These are phyloP conservation scores for Neoarius graeffei DNA, from an alignment of 2,113 vertebrate genomes.

Conservation along the genomic window DNA sequence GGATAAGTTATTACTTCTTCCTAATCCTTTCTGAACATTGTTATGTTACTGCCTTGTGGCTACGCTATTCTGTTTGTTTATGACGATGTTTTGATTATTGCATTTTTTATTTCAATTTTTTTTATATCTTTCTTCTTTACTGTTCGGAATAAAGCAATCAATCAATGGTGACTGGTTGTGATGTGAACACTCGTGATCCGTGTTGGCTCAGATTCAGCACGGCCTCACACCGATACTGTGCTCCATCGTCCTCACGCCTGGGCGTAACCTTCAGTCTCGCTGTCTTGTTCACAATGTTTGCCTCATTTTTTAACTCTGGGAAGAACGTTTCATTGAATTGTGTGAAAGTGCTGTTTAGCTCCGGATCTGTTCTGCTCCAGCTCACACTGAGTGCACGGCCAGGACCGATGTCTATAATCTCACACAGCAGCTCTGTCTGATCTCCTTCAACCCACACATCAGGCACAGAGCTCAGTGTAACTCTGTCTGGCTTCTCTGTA, in stretches of 20 bases:
- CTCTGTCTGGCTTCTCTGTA: background rate
- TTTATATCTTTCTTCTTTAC: no score
- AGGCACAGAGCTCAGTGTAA: background rate
- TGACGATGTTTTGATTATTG: no score
- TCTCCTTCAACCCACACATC: background rate
- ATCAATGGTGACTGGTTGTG: background rate
- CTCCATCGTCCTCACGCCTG: background rate
- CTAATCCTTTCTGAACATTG: no score
- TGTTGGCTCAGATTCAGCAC: background rate
- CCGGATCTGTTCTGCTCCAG: background rate
- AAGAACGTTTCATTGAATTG: background rate
- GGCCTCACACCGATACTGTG: background rate
- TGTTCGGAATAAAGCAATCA: no score
- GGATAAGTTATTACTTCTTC: no score
- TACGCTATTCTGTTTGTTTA: no score
- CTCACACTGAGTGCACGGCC: background rate
- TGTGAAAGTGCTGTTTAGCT: background rate
- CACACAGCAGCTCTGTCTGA: background rate
- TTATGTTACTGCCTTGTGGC: no score
- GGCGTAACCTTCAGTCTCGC: background rate
- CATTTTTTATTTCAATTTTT: no score
- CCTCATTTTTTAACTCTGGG: background rate
- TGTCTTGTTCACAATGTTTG: background rate
- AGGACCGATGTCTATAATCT: background rate
- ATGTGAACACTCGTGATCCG: rapidly evolving